Evolutionary conservation across 2,797 vertebrate genomes (phyloP).

Genomic region (Myotis findleyi): DNA sequence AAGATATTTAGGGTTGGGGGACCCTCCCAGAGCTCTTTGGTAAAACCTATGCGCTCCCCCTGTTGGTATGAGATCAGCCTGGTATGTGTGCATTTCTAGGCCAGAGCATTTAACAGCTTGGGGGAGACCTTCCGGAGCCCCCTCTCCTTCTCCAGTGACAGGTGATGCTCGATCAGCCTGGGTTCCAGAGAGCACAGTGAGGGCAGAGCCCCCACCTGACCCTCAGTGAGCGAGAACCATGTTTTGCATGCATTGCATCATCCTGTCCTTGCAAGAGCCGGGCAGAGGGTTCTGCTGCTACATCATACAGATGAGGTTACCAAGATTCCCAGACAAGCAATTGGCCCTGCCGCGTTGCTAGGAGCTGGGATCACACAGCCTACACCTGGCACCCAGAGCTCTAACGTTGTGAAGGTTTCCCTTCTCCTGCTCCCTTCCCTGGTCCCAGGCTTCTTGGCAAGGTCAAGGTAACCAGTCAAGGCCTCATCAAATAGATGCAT

Average conservation of each 20-base stretch:
- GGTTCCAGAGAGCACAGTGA: neutral
- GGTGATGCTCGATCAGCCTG: neutral
- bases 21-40: too few species aligned
- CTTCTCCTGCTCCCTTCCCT: neutral
- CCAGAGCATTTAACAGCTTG: neutral
- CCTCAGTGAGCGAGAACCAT: accelerated
- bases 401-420: neutral
- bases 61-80: neutral
- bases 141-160: neutral
- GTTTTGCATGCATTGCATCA: too few species aligned
- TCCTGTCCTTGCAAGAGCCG: neutral
- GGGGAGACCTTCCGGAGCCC: neutral
- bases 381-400: neutral
- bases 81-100: neutral
- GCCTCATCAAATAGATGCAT: neutral
- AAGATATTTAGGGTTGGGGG: neutral
- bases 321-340: neutral
- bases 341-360: neutral
- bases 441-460: neutral
- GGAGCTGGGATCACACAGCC: neutral
- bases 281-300: too few species aligned
- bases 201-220: neutral
- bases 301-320: neutral
- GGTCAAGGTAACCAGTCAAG: neutral
- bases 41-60: neutral